phyloP scores from a whole-genome alignment of 2,888 invertebrate species.

The Ectropis crepuscularia region DNA sequence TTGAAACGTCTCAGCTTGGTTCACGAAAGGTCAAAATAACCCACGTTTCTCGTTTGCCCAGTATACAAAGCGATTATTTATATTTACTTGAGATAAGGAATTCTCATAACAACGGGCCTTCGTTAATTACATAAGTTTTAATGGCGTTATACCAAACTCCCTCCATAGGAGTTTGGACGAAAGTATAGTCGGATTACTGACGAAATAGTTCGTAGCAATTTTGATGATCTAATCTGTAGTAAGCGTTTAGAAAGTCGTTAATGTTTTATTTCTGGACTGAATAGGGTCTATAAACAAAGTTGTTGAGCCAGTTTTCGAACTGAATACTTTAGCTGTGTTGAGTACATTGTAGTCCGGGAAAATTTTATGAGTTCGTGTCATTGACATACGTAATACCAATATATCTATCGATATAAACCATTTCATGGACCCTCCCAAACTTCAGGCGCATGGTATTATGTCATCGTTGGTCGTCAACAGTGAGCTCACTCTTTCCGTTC shows the following conservation, averaged over 20 bases:
- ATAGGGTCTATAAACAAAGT: no score
- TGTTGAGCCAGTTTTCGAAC: no score
- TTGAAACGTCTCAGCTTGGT: no score
- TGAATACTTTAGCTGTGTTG: no score
- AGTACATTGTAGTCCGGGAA: no score
- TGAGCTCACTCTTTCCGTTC: no score
- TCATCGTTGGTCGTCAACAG: no score
- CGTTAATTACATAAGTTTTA: slow-evolving; percentile 40
- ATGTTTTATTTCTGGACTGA: background rate
- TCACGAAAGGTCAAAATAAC: background rate
- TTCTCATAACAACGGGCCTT: slow-evolving; percentile 31
- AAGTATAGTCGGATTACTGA: slow-evolving; percentile 17
- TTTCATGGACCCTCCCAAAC: no score
- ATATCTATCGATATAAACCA: no score
- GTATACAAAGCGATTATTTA: slow-evolving; percentile 18
- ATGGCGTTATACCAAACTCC: slow-evolving; percentile 27
- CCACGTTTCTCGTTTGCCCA: background rate
- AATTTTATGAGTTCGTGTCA: no score
- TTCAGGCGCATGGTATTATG: no score
- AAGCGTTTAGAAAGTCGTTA: background rate
- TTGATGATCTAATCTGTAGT: slow-evolving; percentile 7
- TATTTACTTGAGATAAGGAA: slow-evolving; percentile 30
- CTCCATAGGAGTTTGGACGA: slow-evolving; percentile 15
- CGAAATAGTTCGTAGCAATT: slow-evolving; percentile 15
- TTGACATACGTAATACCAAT: no score